Percentiles rank a stretch among this genome's conserved stretches.
These are phyloP conservation scores for Mungos mungo DNA, from an alignment of 2,113 vertebrate species.

Conservation along the genomic window DNA sequence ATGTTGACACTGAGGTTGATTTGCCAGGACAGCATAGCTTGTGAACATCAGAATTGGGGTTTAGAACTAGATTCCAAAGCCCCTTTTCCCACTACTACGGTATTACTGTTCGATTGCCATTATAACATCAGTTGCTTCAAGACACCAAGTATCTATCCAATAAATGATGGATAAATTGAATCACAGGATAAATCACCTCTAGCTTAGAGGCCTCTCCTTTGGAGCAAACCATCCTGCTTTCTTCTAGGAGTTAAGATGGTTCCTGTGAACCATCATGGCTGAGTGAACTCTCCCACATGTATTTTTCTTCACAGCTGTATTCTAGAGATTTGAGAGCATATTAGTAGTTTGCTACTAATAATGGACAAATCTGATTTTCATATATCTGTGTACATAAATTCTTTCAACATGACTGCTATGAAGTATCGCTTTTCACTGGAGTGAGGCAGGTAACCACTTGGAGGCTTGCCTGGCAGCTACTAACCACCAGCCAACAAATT, in stretches of 20 bases:
- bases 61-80: background rate
- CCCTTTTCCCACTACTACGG: background rate
- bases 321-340: background rate
- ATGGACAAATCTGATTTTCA: background rate
- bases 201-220: background rate
- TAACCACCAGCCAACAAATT: conserved; percentile 59
- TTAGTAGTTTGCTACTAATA: background rate
- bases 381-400: conserved; percentile 41
- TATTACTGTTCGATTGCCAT: background rate
- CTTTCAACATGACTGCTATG: conserved; percentile 31
- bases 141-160: background rate
- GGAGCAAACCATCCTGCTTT: background rate
- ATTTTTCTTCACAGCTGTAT: background rate
- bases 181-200: background rate
- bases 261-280: background rate
- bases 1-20: background rate
- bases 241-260: background rate
- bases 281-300: background rate
- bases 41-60: background rate
- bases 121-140: background rate
- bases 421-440: conserved; percentile 40
- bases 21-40: background rate
- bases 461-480: conserved; percentile 68
- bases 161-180: background rate
- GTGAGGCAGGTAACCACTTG: conserved; percentile 30